Percentiles rank a stretch among this genome's conserved stretches.
phyloP scores from a whole-genome alignment of 2,797 vertebrate genomes.

The Ciconia nigra region DNA sequence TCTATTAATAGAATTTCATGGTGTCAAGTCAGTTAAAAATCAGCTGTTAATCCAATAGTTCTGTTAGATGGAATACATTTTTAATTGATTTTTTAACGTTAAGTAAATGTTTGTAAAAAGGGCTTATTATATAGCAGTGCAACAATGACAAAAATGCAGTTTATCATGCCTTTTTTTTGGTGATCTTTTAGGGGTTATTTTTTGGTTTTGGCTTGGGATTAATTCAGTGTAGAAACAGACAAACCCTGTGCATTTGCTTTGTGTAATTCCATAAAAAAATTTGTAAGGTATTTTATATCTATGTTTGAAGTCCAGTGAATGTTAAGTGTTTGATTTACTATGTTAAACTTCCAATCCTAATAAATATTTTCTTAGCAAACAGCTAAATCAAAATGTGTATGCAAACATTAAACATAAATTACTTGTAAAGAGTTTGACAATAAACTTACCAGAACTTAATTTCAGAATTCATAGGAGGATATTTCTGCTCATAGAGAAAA shows the following conservation, averaged over 20 bases:
- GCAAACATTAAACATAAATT: background rate
- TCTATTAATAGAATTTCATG: slow-evolving; percentile 74
- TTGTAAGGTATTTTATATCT: slow-evolving; percentile 65
- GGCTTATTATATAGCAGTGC: slow-evolving; percentile 72
- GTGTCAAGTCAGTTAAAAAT: slow-evolving; percentile 74
- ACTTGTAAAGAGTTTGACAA: slow-evolving; percentile 17
- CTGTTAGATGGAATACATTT: slow-evolving; percentile 73
- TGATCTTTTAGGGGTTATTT: slow-evolving; percentile 50
- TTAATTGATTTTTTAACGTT: slow-evolving; percentile 66
- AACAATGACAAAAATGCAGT: slow-evolving; percentile 65
- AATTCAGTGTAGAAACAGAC: slow-evolving; percentile 63
- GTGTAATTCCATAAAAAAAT: slow-evolving; percentile 57
- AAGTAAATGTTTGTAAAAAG: slow-evolving; percentile 76
- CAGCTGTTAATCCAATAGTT: slow-evolving; percentile 75
- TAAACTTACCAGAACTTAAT: slow-evolving; percentile 26
- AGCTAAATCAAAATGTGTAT: slow-evolving; percentile 42
- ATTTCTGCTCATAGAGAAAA: slow-evolving; percentile 1
- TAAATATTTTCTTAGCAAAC: slow-evolving; percentile 76
- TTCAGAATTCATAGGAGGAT: slow-evolving; percentile 12
- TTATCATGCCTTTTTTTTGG: slow-evolving; percentile 69
- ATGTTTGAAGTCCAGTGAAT: slow-evolving; percentile 68
- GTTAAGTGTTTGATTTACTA: slow-evolving; percentile 70
- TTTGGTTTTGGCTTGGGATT: slow-evolving; percentile 60
- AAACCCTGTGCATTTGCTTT: slow-evolving; percentile 59
- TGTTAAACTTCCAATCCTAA: slow-evolving; percentile 69